Conservation (phyloP, 1,140 invertebrate genomes). For the Drosophila santomea region DNA sequence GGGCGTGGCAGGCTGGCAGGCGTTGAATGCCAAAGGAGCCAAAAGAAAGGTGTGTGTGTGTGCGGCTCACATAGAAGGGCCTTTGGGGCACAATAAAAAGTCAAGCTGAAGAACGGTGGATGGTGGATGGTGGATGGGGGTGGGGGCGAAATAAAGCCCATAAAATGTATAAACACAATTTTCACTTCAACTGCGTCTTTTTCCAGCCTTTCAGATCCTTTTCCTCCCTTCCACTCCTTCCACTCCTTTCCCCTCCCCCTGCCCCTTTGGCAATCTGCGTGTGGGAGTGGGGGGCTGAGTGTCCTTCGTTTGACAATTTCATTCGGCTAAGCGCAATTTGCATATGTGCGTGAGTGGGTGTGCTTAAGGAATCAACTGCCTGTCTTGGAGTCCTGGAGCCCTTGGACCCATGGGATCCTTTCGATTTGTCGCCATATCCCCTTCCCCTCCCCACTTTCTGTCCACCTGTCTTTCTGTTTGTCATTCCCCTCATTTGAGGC, state of each 20-base stretch:
- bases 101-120: not conserved
- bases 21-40: slow-evolving; percentile 1
- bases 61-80: slow-evolving; percentile 17
- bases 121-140: not conserved
- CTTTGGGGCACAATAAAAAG: slow-evolving; percentile 56
- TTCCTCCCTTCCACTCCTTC: not conserved
- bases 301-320: slow-evolving; percentile 8
- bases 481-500: slow-evolving; percentile 1
- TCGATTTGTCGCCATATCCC: not conserved
- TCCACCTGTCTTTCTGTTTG: not conserved
- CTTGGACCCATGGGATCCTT: not conserved
- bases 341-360: slow-evolving; percentile 11
- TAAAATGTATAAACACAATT: slow-evolving; percentile 70
- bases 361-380: slow-evolving; percentile 7
- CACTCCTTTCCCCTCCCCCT: not conserved
- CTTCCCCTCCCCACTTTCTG: no score
- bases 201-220: slow-evolving; percentile 34
- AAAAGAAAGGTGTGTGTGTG: not conserved
- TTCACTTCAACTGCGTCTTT: slow-evolving; percentile 60
- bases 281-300: not conserved
- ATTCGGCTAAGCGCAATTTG: slow-evolving; percentile 12
- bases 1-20: not conserved
- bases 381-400: not conserved
- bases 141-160: slow-evolving; percentile 10
- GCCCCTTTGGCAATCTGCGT: not conserved